Conservation (phyloP, 2,888 invertebrate species). For the Ophraella communa region DNA sequence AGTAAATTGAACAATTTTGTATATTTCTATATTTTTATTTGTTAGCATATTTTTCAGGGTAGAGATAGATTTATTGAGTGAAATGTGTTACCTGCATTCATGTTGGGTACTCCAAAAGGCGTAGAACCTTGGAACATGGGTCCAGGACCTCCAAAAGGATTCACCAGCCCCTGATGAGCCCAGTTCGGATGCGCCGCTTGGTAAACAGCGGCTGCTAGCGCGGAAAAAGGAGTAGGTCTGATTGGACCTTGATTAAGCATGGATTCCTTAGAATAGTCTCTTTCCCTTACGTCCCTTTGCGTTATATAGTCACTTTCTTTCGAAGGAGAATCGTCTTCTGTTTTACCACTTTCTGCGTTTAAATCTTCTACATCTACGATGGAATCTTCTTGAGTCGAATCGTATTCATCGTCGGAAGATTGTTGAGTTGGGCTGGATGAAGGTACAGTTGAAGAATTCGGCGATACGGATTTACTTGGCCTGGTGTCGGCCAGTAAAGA, state of each 20-base stretch:
- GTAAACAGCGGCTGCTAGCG: conserved; percentile 73
- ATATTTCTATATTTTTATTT: too few relatives aligned
- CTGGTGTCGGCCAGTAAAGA: conserved; percentile 85
- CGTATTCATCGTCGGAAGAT: conserved; percentile 71
- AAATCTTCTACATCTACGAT: conserved; percentile 83
- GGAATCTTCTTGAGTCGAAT: conserved; percentile 74
- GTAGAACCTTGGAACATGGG: conserved; percentile 73
- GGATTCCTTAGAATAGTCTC: conserved; percentile 51
- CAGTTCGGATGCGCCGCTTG: conserved; percentile 60
- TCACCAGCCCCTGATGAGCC: conserved; percentile 69
- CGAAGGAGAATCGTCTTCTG: conserved; percentile 40
- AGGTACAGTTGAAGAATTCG: conserved; percentile 62
- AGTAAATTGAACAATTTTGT: too few relatives aligned
- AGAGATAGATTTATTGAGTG: too few relatives aligned
- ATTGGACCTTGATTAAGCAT: conserved; percentile 67
- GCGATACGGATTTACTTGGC: conserved; percentile 62
- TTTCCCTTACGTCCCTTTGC: conserved; percentile 38
- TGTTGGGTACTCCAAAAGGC: conserved; percentile 57
- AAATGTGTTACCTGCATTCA: conserved; percentile 64
- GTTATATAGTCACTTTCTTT: conserved; percentile 56
- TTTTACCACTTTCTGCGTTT: conserved; percentile 65
- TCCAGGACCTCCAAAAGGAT: conserved; percentile 64
- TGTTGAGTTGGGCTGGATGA: conserved; percentile 49
- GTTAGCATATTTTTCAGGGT: too few relatives aligned
- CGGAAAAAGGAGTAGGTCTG: conserved; percentile 79